phyloP scores from a whole-genome alignment of 1,140 invertebrate genomes.

The Ridgeia piscesae region DNA sequence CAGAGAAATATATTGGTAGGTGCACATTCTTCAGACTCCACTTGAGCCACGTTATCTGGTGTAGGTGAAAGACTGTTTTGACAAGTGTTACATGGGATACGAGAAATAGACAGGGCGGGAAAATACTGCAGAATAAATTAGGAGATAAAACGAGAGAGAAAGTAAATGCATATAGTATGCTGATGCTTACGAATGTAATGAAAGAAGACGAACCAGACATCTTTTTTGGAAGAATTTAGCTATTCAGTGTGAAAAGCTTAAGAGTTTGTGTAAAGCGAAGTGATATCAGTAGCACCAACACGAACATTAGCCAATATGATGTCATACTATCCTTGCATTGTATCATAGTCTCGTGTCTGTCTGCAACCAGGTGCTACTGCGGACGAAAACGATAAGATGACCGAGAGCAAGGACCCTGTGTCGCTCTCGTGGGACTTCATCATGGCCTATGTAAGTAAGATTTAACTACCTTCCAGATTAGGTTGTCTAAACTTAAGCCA shows the following conservation, averaged over 20 bases:
- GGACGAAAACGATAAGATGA: neutral
- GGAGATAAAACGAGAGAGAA: neutral
- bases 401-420: neutral
- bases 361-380: neutral
- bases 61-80: neutral
- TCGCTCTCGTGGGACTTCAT: neutral
- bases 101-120: neutral
- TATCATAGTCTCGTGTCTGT: neutral
- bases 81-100: neutral
- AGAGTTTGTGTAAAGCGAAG: neutral
- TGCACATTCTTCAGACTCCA: neutral
- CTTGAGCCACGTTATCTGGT: neutral
- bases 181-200: too few species aligned
- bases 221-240: neutral
- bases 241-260: neutral
- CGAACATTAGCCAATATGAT: neutral
- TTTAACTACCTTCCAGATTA: neutral
- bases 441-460: neutral
- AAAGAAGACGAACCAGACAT: neutral
- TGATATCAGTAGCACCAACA: neutral
- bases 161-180: neutral
- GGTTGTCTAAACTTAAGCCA: neutral
- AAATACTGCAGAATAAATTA: neutral
- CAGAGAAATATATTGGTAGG: neutral
- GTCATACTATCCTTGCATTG: neutral